Evolutionary conservation across 2,888 invertebrate species (phyloP), one percentile per base, ranked within the genome.

Genomic region (Julus scanicus): DNA sequence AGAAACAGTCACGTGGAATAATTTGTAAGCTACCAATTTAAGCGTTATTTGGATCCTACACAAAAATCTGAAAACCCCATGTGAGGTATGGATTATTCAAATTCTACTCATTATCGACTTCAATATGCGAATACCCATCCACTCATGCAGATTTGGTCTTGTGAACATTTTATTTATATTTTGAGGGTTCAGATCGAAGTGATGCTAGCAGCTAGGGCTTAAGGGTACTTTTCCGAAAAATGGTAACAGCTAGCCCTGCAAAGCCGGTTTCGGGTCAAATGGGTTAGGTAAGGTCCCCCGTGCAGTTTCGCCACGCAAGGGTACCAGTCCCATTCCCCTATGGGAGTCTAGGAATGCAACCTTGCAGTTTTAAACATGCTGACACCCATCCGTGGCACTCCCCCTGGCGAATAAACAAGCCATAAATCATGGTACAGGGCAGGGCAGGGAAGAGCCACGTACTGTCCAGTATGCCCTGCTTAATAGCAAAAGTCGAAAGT

Each of bases 251-350:
- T 5, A 44, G 44, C 71, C 63, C 63, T 63, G 17, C 4, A 3
- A 20, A 63, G 63, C 63, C n/a, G 29, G 71, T 29, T 80, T 80
- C 0, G 80, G 37, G 80, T 80, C 37, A 80, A 80, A 80, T 29
- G 80, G 80, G 80, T 80, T 80, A 80, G 80, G 80, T 37, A 80
- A 80, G 80, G 80, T 80, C 80, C 20, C 37, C 80, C 80, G 53
- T 53, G 53, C 13, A 11, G 4, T 49, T 49, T 11, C 49, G 9
- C 1, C 49, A 49, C 29, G 80, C 63, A n/a, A 57, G 17, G 17
- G 57, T 29, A 71, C 63, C 71, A 29, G 80, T 37, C 80, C 80
- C 37, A 80, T 80, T 6, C 80, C 37, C 3, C 13, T 80, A 13
- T 29, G 37, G 80, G 80, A 80, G 11, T 80, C 37, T 15, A 37